phyloP scores from a whole-genome alignment of 2,113 vertebrate genomes.

The Triplophysa rosa region DNA sequence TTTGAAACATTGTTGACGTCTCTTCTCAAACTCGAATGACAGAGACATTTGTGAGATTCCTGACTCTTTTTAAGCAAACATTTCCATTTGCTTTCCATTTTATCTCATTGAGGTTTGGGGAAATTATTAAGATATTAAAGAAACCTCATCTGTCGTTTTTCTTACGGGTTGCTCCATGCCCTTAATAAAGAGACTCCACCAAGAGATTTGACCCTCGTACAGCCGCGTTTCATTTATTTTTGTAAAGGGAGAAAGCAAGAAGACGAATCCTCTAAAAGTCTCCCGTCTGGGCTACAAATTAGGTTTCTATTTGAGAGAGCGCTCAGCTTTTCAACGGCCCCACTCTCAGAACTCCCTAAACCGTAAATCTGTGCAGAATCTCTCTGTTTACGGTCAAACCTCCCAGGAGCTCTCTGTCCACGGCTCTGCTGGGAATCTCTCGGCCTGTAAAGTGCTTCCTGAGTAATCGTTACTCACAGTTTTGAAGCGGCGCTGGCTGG shows the following conservation, averaged over 20 bases:
- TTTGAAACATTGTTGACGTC: too few relatives aligned
- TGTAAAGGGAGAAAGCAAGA: slow-evolving; percentile 63
- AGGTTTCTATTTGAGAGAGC: slow-evolving; percentile 75
- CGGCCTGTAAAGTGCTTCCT: slow-evolving; percentile 46
- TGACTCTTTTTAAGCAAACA: too few relatives aligned
- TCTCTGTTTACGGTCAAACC: slow-evolving; percentile 67
- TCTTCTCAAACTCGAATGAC: too few relatives aligned
- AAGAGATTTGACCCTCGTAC: slow-evolving; percentile 27
- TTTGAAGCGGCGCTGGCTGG: slow-evolving; percentile 32
- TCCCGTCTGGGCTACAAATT: slow-evolving; percentile 73
- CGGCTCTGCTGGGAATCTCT: slow-evolving; percentile 35
- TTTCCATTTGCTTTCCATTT: too few relatives aligned
- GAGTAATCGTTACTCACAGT: slow-evolving; percentile 52
- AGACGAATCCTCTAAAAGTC: slow-evolving; percentile 72
- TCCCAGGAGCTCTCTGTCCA: slow-evolving; percentile 44
- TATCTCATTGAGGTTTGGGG: too few relatives aligned
- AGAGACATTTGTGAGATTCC: too few relatives aligned
- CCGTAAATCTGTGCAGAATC: slow-evolving; percentile 72
- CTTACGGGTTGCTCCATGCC: neutral
- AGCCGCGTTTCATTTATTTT: slow-evolving; percentile 71
- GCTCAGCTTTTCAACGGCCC: slow-evolving; percentile 60
- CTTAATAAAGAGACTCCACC: neutral
- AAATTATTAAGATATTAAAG: too few relatives aligned
- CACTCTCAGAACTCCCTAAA: slow-evolving; percentile 66
- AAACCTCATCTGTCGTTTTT: too few relatives aligned